Evolutionary conservation across 1,140 invertebrate species (phyloP), one percentile per base, ranked within the genome.

Genomic region (Pygmarrhopalites habei): DNA sequence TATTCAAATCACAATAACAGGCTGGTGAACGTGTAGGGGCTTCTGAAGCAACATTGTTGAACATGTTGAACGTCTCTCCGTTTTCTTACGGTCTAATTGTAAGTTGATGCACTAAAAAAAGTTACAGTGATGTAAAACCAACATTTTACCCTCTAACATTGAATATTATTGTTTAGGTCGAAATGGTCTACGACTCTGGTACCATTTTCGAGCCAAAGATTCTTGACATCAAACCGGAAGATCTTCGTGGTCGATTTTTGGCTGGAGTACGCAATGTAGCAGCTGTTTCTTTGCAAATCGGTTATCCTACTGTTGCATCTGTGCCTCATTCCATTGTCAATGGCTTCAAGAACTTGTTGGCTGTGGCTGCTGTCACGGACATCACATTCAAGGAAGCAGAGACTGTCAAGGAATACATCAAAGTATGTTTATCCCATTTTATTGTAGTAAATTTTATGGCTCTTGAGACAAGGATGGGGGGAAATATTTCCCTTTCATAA

Each of bases 11-110:
- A 35, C 15, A 35, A 35, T 35, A 35, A 76, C 97, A 96, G 80
- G 87, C 88, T 56, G 94, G 94, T 44, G 95, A 98, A 74, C 97
- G 92, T 80, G 96, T 99, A 41, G 96, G 96, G 74, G 90, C 94
- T 76, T 97, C 93, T 39, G 97, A 99, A 82, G 92, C 95, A 25
- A 97, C 95, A 15, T 85, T 99, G 52, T 81, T 99, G 58, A 99
- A 99, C 83, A 99, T 99, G 96, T 86, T 99, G 82, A 97, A 97
- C 82, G 97, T 99, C 76, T 98, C 93, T 77, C 97, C 97, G 35
- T 99, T 99, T 81, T 95, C 93, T 41, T 99, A 99, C 74, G 96
- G 97, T 82, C 83, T 99, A 70, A 79, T 90, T 19, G 91, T 99
- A 60, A 76, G 79, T 67, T 74, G 80, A 35, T 32, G 52, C 5